Evolutionary conservation across 2,888 invertebrate genomes (phyloP).

Genomic region (Desoria tigrina): DNA sequence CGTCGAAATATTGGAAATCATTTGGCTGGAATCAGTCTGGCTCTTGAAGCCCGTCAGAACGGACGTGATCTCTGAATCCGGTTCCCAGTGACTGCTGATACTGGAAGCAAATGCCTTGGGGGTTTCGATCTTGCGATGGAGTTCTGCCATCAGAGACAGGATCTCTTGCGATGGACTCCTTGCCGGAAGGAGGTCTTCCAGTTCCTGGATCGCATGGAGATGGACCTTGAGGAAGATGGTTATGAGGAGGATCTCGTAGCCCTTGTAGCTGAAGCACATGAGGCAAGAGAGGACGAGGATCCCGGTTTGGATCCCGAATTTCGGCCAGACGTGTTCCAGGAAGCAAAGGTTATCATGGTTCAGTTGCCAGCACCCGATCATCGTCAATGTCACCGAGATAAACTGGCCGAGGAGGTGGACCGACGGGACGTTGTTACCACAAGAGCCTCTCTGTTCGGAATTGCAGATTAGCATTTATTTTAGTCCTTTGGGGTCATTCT

Average conservation of each 20-base stretch:
- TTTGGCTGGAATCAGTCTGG: too few species aligned
- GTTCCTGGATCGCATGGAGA: neutral
- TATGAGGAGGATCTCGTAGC: slow-evolving; percentile 19
- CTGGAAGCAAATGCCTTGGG: too few species aligned
- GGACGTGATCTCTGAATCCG: too few species aligned
- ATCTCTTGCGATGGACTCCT: too few species aligned
- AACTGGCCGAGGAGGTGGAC: slow-evolving; percentile 18
- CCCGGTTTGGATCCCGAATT: neutral
- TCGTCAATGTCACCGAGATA: slow-evolving; percentile 5
- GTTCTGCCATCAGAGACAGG: too few species aligned
- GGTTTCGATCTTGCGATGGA: too few species aligned
- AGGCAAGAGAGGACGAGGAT: slow-evolving; percentile 1
- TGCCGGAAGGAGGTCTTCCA: too few species aligned
- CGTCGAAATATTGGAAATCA: too few species aligned
- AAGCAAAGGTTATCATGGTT: slow-evolving; percentile 21
- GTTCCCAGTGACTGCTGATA: too few species aligned
- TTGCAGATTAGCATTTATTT: too few species aligned
- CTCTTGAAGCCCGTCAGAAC: too few species aligned
- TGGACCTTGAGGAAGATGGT: slow-evolving; percentile 4
- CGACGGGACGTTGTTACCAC: neutral
- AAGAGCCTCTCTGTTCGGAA: slow-evolving; percentile 16
- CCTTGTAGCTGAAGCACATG: neutral
- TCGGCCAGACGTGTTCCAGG: neutral
- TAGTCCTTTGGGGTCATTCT: too few species aligned
- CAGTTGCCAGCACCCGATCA: slow-evolving; percentile 23